These are phyloP conservation scores for Leucania comma DNA, from an alignment of 2,888 invertebrate genomes.

Conservation along the genomic window DNA sequence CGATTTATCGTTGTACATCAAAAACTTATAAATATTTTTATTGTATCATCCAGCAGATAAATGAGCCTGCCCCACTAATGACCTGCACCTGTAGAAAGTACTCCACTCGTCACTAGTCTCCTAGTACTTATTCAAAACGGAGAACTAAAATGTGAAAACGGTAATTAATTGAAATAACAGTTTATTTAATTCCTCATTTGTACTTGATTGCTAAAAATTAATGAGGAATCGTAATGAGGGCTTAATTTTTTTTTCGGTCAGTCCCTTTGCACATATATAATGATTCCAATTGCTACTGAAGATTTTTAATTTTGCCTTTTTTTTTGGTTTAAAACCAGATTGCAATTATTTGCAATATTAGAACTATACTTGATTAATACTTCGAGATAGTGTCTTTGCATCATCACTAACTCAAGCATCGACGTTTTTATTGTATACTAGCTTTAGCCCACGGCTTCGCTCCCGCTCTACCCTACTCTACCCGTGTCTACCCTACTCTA, in stretches of 20 bases:
- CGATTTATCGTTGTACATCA: background rate
- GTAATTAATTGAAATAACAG: background rate
- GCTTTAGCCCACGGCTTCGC: too few species aligned
- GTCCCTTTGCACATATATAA: background rate
- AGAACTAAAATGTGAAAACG: slow-evolving; percentile 4
- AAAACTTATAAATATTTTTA: background rate
- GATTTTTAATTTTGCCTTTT: background rate
- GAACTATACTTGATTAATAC: background rate
- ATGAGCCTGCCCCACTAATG: slow-evolving; percentile 50
- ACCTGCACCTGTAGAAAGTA: slow-evolving; percentile 65
- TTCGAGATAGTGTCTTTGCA: background rate
- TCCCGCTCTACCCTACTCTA: too few species aligned
- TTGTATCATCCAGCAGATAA: slow-evolving; percentile 24
- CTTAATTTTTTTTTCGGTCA: background rate
- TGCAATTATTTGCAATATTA: background rate
- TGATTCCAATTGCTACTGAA: background rate
- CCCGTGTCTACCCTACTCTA: too few species aligned
- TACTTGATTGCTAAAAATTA: slow-evolving; percentile 7
- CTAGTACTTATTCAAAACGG: slow-evolving; percentile 33
- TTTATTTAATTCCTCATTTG: background rate
- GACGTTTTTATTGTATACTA: too few species aligned
- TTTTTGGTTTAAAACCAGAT: background rate
- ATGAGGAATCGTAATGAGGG: slow-evolving; percentile 22
- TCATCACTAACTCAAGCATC: background rate
- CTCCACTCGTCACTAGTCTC: slow-evolving; percentile 39